Percentiles rank a stretch among this genome's conserved stretches.
Evolutionary conservation across 2,888 invertebrate genomes (phyloP).

Genomic region (Cerastoderma edule): DNA sequence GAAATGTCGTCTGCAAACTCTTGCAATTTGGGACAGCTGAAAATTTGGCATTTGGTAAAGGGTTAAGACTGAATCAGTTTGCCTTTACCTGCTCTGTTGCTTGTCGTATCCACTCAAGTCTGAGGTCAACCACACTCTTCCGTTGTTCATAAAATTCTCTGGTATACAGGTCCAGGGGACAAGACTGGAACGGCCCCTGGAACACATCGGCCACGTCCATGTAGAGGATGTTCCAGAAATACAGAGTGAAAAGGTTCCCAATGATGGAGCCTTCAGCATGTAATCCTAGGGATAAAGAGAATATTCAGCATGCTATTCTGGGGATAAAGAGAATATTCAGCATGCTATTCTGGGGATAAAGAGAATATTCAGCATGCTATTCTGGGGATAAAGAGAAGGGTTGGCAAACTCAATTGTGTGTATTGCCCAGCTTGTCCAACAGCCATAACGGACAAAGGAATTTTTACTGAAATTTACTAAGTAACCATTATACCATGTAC

Average conservation of each 20-base stretch:
- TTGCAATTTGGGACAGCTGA: no score
- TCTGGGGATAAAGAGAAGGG: slow-evolving; percentile 86
- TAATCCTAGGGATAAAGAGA: slow-evolving; percentile 86
- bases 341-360: slow-evolving; percentile 88
- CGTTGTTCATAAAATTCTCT: slow-evolving; percentile 89
- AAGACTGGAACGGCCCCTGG: slow-evolving; percentile 87
- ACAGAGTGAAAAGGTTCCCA: slow-evolving; percentile 87
- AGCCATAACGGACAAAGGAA: no score
- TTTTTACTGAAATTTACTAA: no score
- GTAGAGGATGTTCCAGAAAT: slow-evolving; percentile 93
- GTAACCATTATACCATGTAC: no score
- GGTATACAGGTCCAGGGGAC: slow-evolving; percentile 89
- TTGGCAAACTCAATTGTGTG: no score
- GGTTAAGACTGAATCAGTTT: no score
- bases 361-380: slow-evolving; percentile 90
- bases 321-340: slow-evolving; percentile 88
- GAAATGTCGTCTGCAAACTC: no score
- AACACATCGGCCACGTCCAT: slow-evolving; percentile 87
- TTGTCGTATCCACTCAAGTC: slow-evolving; percentile 82
- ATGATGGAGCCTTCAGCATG: slow-evolving; percentile 90
- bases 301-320: slow-evolving; percentile 91
- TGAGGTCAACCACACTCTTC: slow-evolving; percentile 86
- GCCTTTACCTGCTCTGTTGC: slow-evolving; percentile 70
- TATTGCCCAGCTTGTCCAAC: no score
- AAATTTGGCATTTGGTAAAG: no score